Conservation (phyloP, 2,888 invertebrate species). For the Mythimna impura region DNA sequence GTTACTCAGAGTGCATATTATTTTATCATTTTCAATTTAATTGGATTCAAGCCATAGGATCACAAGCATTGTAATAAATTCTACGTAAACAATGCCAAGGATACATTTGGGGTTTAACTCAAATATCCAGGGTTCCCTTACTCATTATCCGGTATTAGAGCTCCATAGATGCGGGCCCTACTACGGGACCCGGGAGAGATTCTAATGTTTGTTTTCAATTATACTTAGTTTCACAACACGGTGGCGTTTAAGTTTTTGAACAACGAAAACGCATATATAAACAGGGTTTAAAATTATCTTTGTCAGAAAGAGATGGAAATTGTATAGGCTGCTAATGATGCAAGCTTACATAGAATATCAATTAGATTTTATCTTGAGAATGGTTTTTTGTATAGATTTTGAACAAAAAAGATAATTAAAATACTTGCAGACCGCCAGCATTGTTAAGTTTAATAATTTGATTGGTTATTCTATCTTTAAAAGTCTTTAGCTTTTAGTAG, state of each 20-base stretch:
- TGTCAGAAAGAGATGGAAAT: neutral
- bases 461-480: neutral
- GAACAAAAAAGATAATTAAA: constrained; percentile 17
- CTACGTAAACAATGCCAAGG: constrained; percentile 42
- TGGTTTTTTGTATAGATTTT: constrained; percentile 5
- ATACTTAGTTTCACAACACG: constrained; percentile 23
- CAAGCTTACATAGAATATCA: constrained; percentile 30
- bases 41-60: constrained; percentile 10
- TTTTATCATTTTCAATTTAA: constrained; percentile 20
- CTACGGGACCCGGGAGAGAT: constrained; percentile 19
- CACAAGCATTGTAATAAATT: constrained; percentile 33
- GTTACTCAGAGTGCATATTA: neutral
- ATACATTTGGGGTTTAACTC: constrained; percentile 35
- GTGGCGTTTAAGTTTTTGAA: constrained; percentile 19
- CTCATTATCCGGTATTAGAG: constrained; percentile 53
- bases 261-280: constrained; percentile 29
- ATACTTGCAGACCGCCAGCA: neutral
- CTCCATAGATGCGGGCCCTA: constrained; percentile 37
- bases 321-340: constrained; percentile 14
- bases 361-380: constrained; percentile 32
- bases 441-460: neutral
- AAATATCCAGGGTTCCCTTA: constrained; percentile 31
- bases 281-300: constrained; percentile 22
- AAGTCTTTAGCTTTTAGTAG: neutral
- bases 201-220: constrained; percentile 64